These are phyloP conservation scores for Cheilosia vernalis DNA, from an alignment of 2,888 invertebrate species.

Conservation along the genomic window DNA sequence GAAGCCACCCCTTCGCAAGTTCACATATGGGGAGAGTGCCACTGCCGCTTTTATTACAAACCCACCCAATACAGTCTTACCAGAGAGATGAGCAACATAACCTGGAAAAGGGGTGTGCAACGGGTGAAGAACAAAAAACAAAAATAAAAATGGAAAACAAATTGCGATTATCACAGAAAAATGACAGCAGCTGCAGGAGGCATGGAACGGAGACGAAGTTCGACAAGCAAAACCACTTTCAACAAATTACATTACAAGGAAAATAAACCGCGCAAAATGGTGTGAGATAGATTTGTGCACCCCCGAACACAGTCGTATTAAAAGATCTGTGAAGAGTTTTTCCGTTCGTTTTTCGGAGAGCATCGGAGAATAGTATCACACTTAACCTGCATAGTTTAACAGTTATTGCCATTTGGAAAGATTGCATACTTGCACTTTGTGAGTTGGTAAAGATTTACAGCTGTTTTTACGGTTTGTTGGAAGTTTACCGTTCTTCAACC, in stretches of 20 bases:
- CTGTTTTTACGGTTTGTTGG: slow-evolving; percentile 35
- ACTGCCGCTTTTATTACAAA: slow-evolving; percentile 37
- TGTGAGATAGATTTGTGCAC: slow-evolving; percentile 2
- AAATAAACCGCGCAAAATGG: slow-evolving; percentile 4
- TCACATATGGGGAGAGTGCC: background rate
- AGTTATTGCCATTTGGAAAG: slow-evolving; percentile 19
- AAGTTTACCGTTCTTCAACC: slow-evolving; percentile 32
- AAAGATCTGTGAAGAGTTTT: background rate
- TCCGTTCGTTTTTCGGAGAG: background rate
- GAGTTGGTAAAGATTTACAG: slow-evolving; percentile 31
- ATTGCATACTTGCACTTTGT: slow-evolving; percentile 5
- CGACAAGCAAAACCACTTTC: slow-evolving; percentile 75
- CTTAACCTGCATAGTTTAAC: slow-evolving; percentile 42
- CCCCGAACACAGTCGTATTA: slow-evolving; percentile 1
- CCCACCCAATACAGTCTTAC: slow-evolving; percentile 6
- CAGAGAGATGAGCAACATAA: background rate
- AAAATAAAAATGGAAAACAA: slow-evolving; percentile 28
- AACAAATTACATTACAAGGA: slow-evolving; percentile 67
- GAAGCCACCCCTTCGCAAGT: background rate
- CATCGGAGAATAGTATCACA: slow-evolving; percentile 6
- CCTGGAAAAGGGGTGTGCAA: slow-evolving; percentile 12
- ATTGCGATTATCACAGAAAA: slow-evolving; percentile 51
- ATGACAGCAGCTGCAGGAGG: slow-evolving; percentile 4
- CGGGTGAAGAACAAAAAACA: background rate
- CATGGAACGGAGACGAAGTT: slow-evolving; percentile 35